Percentiles rank a stretch among this genome's conserved stretches.
These are phyloP conservation scores for Dicentrarchus labrax DNA, from an alignment of 2,113 vertebrate species.

Conservation along the genomic window DNA sequence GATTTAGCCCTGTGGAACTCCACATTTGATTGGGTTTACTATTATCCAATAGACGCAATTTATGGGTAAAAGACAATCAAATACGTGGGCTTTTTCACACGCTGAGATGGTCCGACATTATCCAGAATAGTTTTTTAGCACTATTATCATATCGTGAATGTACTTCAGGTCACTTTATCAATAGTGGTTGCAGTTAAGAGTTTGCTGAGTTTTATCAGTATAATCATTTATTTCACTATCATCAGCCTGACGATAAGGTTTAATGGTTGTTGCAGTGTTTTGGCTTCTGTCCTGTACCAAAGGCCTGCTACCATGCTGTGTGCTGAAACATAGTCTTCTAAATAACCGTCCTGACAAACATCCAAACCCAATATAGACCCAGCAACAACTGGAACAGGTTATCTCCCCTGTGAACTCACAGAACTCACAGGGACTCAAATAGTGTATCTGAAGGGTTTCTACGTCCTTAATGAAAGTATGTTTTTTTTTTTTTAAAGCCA, in stretches of 20 bases:
- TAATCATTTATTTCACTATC: conserved; percentile 33
- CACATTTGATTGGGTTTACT: background rate
- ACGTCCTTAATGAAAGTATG: background rate
- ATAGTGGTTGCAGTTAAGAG: background rate
- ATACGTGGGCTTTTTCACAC: background rate
- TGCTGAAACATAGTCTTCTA: conserved; percentile 48
- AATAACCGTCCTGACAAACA: conserved; percentile 41
- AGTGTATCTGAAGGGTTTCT: background rate
- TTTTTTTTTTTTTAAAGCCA: no score
- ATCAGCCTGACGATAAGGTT: background rate
- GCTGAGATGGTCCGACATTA: background rate
- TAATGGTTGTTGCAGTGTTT: conserved; percentile 5
- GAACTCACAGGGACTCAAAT: background rate
- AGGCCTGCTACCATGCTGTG: conserved; percentile 24
- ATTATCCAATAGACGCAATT: background rate
- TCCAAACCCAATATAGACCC: conserved; percentile 67
- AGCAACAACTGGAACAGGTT: conserved; percentile 36
- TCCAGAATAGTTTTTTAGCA: background rate
- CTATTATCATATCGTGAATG: background rate
- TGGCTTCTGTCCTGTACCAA: conserved; percentile 8
- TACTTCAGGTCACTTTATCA: background rate
- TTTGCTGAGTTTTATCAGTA: conserved; percentile 15
- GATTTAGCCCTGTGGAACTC: background rate
- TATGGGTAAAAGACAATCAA: background rate
- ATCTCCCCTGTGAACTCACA: conserved; percentile 38